These are phyloP conservation scores for Pachyramphus minor DNA, from an alignment of 2,113 vertebrate species.

Conservation along the genomic window DNA sequence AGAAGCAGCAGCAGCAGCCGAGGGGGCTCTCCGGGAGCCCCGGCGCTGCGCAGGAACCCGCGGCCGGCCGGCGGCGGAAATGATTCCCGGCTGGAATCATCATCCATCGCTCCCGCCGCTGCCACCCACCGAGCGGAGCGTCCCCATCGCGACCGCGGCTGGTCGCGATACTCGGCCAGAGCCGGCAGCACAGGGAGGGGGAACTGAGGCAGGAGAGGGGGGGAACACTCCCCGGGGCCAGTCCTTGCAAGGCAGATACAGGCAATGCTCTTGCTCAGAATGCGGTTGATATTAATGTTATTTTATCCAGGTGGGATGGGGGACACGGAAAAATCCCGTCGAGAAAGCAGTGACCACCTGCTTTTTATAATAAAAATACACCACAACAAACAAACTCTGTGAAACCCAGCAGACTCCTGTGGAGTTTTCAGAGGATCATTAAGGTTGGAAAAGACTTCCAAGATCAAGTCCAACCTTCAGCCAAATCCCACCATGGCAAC, in stretches of 20 bases:
- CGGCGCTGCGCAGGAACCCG: not conserved
- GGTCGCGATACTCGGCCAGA: rapidly evolving
- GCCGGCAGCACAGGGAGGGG: not conserved
- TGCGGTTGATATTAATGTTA: not conserved
- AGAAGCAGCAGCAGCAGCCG: too few species aligned
- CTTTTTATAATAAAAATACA: not conserved
- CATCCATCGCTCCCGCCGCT: not conserved
- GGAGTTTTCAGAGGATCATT: not conserved
- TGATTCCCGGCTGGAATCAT: not conserved
- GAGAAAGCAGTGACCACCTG: not conserved
- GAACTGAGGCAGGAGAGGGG: not conserved
- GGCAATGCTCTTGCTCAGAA: rapidly evolving
- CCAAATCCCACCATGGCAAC: not conserved
- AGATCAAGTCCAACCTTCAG: not conserved
- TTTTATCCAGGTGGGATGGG: not conserved
- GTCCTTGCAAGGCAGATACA: not conserved
- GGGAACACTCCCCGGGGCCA: not conserved
- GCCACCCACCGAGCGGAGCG: not conserved
- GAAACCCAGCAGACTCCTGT: not conserved
- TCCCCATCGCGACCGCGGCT: not conserved
- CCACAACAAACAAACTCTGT: not conserved
- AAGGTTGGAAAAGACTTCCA: not conserved
- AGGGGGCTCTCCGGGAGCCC: too few species aligned
- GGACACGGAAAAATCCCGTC: not conserved
- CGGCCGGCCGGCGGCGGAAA: conserved; percentile 5